phyloP scores from a whole-genome alignment of 2,888 invertebrate genomes.

The Agrotis puta region DNA sequence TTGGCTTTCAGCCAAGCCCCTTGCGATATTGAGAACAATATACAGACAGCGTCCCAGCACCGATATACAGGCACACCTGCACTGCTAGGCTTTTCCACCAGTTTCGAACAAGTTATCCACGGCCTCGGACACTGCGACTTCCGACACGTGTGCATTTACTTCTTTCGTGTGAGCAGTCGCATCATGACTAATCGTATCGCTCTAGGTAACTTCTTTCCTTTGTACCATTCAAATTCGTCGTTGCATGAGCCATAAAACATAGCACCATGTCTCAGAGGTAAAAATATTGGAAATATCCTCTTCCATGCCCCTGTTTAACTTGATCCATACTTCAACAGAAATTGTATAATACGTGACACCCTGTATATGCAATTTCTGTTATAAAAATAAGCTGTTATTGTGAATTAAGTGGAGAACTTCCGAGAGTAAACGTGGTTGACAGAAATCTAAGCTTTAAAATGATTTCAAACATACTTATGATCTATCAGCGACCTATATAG shows the following conservation, averaged over 20 bases:
- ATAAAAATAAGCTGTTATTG: too few relatives aligned
- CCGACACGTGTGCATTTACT: neutral
- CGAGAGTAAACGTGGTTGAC: neutral
- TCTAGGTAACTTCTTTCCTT: neutral
- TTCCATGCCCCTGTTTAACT: too few relatives aligned
- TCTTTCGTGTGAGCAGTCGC: neutral
- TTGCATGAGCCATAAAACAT: too few relatives aligned
- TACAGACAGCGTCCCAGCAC: constrained; percentile 16
- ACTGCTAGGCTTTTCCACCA: neutral
- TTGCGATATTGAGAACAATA: constrained; percentile 40
- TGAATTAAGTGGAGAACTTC: neutral
- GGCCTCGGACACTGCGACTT: neutral
- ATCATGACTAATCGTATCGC: neutral
- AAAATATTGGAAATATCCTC: too few relatives aligned
- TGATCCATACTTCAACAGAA: too few relatives aligned
- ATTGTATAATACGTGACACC: too few relatives aligned
- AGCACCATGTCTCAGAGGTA: too few relatives aligned
- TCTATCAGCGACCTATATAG: neutral
- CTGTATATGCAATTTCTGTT: too few relatives aligned
- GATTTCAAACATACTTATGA: neutral
- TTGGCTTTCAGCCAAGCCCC: constrained; percentile 52
- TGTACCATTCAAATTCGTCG: neutral
- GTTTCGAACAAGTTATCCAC: neutral
- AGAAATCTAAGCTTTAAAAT: neutral
- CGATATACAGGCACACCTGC: neutral